Evolutionary conservation across 2,888 invertebrate genomes (phyloP).

Genomic region (Adelognathus sp.): DNA sequence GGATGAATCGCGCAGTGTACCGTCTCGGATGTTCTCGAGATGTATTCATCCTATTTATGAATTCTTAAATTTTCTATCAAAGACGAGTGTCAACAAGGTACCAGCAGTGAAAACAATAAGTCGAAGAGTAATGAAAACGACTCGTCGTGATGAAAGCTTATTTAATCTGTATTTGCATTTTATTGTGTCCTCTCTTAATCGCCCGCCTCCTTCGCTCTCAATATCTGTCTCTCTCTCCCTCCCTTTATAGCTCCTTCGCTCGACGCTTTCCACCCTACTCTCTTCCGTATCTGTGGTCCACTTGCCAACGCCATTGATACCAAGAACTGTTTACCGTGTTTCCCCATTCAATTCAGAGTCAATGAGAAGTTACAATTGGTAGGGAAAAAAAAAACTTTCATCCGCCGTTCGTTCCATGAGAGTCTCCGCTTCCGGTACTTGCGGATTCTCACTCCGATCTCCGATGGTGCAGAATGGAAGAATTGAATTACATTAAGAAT

Average conservation of each 20-base stretch:
- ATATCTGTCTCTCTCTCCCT: neutral
- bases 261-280: neutral
- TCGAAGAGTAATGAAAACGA: conserved; percentile 8
- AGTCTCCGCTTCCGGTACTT: neutral
- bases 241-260: neutral
- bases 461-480: neutral
- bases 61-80: neutral
- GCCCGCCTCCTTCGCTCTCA: neutral
- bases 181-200: conserved; percentile 12
- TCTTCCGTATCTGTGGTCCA: neutral
- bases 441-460: neutral
- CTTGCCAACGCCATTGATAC: conserved; percentile 14
- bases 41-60: neutral
- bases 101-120: neutral
- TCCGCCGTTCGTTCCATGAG: neutral
- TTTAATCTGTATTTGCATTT: conserved; percentile 22
- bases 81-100: neutral
- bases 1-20: too few relatives aligned
- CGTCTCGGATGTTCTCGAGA: too few relatives aligned
- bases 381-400: neutral
- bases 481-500: neutral
- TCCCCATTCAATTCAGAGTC: conserved; percentile 34
- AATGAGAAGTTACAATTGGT: conserved; percentile 34
- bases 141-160: conserved; percentile 13
- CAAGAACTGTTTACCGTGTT: neutral